Base-by-base conservation (phyloP, 2,888 invertebrate species). In the Galeruca laticollis region DNA sequence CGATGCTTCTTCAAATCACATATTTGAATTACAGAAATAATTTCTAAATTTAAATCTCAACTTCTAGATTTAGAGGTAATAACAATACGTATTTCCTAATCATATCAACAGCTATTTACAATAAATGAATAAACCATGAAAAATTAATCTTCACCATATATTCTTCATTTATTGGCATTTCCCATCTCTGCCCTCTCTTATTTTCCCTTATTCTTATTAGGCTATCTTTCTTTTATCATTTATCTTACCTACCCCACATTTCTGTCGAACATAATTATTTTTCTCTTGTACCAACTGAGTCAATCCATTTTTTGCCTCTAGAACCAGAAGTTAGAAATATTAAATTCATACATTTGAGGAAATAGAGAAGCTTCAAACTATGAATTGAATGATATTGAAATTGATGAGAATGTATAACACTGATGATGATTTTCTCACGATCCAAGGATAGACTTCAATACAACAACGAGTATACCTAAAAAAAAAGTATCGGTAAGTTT, bases 401-500 rank as follows among this genome's bases (percentile, higher is more conserved):
- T 33, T 67, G 26, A 68, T 54, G 70, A 59, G 15, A 47, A 18
- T 61, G 47, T 21, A 49, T 63, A 70, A 70, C 70, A 68, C 40
- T 63, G 60, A 71, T 52, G 63, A 43, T 43, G 62, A 52, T 62
- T 54, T 49, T 67, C 59, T 51, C 52, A 67, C 57, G 40, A 52
- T 51, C 62, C 54, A 71, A 68, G 21, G 70, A 57, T 66, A 68
- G 68, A 71, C 67, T 71, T 69, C 68, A 71, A 69, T 64, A 71
- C 71, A 69, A 68, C 60, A 71, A 72, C 72, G 75, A 77, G 74
- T 75, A 73, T 73, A 75, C 67, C 76, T 78, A 68, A 18, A 77
- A 77, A 21, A 33, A 47, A 40, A 59, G 31, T 18, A 57, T 47
- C 40, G 37, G 18, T 49, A 49, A 26, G 33, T 40, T 60, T 56